phyloP scores from a whole-genome alignment of 1,140 invertebrate species.

The Platorchestia sp. region DNA sequence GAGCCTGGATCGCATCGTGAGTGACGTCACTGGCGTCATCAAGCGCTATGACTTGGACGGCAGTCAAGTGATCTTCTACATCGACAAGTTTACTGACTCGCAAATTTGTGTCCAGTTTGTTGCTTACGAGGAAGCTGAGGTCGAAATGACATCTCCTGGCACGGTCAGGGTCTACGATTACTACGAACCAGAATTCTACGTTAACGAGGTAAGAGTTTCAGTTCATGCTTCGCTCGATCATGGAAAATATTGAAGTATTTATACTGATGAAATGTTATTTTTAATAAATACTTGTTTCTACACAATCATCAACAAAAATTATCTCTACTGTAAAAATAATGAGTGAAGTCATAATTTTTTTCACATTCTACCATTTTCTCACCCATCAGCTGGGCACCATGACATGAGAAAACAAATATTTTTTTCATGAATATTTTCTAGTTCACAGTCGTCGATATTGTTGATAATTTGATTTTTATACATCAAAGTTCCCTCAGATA shows the following conservation, averaged over 20 bases:
- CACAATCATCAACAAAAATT: too few relatives aligned
- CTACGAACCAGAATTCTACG: slow-evolving; percentile 27
- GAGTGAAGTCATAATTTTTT: background rate
- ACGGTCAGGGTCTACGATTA: slow-evolving; percentile 76
- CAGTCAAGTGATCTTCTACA: slow-evolving; percentile 72
- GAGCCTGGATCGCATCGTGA: slow-evolving; percentile 58
- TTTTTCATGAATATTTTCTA: background rate
- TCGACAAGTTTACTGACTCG: slow-evolving; percentile 70
- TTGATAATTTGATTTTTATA: too few relatives aligned
- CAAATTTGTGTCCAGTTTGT: slow-evolving; percentile 72
- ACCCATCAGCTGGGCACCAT: too few relatives aligned
- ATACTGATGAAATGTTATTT: too few relatives aligned
- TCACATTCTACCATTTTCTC: background rate
- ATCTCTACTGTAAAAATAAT: background rate
- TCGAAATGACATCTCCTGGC: slow-evolving; percentile 76
- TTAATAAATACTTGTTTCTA: too few relatives aligned
- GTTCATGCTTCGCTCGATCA: too few relatives aligned
- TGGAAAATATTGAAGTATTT: too few relatives aligned
- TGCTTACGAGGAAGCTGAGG: slow-evolving; percentile 71
- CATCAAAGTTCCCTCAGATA: background rate
- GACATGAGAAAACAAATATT: too few relatives aligned
- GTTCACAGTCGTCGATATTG: too few relatives aligned
- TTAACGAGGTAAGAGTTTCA: slow-evolving; percentile 44
- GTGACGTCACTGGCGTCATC: slow-evolving; percentile 59
- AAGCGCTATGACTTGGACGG: slow-evolving; percentile 71